Evolutionary conservation across 2,888 invertebrate genomes (phyloP).

Genomic region (Kryphioiulus occultus): DNA sequence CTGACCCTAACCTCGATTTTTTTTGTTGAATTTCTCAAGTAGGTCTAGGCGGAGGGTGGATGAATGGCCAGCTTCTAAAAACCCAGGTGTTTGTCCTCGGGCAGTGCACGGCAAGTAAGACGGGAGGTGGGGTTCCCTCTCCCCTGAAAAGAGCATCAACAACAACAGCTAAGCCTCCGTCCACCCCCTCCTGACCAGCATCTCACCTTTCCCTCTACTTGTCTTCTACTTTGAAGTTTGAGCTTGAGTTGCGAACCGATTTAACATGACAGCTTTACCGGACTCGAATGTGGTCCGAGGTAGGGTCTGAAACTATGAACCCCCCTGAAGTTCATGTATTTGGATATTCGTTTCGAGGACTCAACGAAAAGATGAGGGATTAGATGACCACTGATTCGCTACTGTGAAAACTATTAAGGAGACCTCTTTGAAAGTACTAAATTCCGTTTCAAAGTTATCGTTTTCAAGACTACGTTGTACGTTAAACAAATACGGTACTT

Average conservation of each 20-base stretch:
- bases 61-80: neutral
- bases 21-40: neutral
- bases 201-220: conserved; percentile 25
- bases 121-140: neutral
- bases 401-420: no score
- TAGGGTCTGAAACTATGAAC: neutral
- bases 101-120: conserved; percentile 2
- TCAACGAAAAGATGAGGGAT: neutral
- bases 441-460: no score
- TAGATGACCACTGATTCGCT: neutral
- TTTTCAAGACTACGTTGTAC: no score
- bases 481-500: no score
- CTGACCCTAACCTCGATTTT: conserved; percentile 20
- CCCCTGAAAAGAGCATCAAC: neutral
- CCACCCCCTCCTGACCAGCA: conserved; percentile 11
- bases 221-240: neutral
- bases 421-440: no score
- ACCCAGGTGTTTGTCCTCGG: conserved; percentile 31
- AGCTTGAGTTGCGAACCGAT: neutral
- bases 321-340: conserved; percentile 8
- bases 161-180: neutral
- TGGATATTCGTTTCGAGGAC: neutral
- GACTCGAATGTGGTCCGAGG: neutral
- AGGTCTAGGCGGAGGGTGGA: conserved; percentile 9
- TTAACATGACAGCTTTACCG: conserved; percentile 1